phyloP scores from a whole-genome alignment of 2,113 vertebrate species.

The Megaptera novaeangliae region DNA sequence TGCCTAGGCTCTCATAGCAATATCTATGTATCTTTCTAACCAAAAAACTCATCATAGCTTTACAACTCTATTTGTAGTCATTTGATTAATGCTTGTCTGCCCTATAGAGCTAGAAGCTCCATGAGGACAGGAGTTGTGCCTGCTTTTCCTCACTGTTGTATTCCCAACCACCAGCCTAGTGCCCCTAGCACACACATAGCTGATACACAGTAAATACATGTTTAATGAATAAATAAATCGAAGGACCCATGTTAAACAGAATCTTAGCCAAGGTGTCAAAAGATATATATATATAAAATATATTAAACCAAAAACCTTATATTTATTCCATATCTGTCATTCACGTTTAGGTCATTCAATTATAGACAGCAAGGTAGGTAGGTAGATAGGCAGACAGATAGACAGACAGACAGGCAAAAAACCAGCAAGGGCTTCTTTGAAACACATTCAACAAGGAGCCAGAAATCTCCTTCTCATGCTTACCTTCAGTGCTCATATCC shows the following conservation, averaged over 20 bases:
- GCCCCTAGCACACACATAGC: neutral
- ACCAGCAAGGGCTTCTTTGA: neutral
- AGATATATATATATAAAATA: neutral
- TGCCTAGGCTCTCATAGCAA: neutral
- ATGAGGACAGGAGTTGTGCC: neutral
- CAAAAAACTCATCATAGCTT: neutral
- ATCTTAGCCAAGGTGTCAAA: neutral
- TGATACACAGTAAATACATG: neutral
- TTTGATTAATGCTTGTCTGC: neutral
- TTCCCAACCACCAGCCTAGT: neutral
- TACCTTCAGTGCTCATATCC: conserved; percentile 98
- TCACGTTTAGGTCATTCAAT: neutral
- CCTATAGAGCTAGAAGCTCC: neutral
- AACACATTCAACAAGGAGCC: neutral
- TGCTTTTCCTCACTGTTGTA: neutral
- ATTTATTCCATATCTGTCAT: neutral
- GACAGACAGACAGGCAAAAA: neutral
- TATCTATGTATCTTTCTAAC: neutral
- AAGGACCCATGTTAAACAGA: neutral
- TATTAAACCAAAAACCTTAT: neutral
- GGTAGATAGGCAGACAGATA: neutral
- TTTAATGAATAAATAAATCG: neutral
- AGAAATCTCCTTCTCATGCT: neutral
- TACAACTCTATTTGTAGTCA: neutral
- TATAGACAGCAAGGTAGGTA: neutral